A percentile compares a stretch with the other conserved stretches of the same genome.
Evolutionary conservation across 1,140 invertebrate genomes (phyloP).

Genomic region (Drosophila pectinifera): DNA sequence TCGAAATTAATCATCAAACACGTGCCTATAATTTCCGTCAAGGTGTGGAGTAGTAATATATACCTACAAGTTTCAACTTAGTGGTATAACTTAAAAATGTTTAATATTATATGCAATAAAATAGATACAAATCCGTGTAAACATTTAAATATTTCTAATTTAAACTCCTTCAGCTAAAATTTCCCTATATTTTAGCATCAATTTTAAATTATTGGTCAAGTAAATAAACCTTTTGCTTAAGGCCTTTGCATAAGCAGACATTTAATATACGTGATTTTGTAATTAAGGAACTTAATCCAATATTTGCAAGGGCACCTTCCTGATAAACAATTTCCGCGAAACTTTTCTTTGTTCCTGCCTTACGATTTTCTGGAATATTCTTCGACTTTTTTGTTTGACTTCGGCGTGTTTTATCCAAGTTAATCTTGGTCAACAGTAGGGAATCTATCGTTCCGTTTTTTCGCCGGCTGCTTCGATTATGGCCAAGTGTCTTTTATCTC

Average conservation of each 20-base stretch:
- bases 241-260: neutral
- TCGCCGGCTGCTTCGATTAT: slow-evolving; percentile 27
- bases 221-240: too few relatives aligned
- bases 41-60: neutral
- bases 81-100: neutral
- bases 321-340: slow-evolving; percentile 3
- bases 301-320: neutral
- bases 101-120: too few relatives aligned
- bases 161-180: too few relatives aligned
- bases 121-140: neutral
- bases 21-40: neutral
- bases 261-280: neutral
- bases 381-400: slow-evolving; percentile 28
- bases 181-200: accelerated
- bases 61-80: neutral
- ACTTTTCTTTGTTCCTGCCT: slow-evolving; percentile 1
- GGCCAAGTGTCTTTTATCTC: slow-evolving; percentile 45
- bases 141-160: neutral
- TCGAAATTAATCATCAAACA: slow-evolving; percentile 2
- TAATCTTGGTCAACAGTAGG: slow-evolving; percentile 46
- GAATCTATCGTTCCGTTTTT: slow-evolving; percentile 3
- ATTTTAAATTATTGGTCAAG: neutral
- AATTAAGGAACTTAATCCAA: neutral
- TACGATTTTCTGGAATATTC: slow-evolving; percentile 14
- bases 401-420: slow-evolving; percentile 17